These are phyloP conservation scores for Tamandua tetradactyla DNA, from an alignment of 2,797 vertebrate species.

Conservation along the genomic window DNA sequence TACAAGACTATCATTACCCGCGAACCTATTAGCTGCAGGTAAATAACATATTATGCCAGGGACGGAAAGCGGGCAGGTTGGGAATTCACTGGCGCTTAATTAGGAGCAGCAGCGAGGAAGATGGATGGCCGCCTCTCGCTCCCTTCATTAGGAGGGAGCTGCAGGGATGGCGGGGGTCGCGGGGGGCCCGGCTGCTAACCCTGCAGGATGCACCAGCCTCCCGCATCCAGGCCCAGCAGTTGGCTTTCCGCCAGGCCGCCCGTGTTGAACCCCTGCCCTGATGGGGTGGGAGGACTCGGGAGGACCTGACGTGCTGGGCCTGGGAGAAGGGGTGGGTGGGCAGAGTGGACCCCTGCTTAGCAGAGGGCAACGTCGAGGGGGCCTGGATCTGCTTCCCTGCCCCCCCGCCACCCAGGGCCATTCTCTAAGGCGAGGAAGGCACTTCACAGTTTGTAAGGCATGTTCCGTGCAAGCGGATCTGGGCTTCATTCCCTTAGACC, in stretches of 20 bases:
- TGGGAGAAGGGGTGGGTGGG: background rate
- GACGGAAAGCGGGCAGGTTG: slow-evolving; percentile 76
- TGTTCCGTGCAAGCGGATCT: accelerated
- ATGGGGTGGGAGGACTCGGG: accelerated
- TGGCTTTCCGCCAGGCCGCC: accelerated
- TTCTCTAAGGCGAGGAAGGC: accelerated
- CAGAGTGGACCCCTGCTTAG: background rate
- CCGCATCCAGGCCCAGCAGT: accelerated
- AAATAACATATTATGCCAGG: slow-evolving; percentile 86
- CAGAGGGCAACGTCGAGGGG: background rate
- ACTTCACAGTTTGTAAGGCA: accelerated
- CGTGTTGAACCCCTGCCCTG: accelerated
- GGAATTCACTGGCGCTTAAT: slow-evolving; percentile 86
- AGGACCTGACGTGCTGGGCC: background rate
- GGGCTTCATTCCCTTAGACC: background rate
- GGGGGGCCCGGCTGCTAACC: slow-evolving; percentile 63
- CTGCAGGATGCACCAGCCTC: background rate
- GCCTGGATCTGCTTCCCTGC: too few species aligned
- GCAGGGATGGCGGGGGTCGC: background rate
- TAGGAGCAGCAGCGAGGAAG: slow-evolving; percentile 77
- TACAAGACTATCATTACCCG: slow-evolving; percentile 84
- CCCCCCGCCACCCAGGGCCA: accelerated
- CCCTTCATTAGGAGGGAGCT: slow-evolving; percentile 78
- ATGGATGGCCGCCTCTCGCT: slow-evolving; percentile 79
- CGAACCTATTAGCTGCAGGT: slow-evolving; percentile 87